Base-by-base conservation (phyloP, 2,113 vertebrate species). In the Charina bottae region DNA sequence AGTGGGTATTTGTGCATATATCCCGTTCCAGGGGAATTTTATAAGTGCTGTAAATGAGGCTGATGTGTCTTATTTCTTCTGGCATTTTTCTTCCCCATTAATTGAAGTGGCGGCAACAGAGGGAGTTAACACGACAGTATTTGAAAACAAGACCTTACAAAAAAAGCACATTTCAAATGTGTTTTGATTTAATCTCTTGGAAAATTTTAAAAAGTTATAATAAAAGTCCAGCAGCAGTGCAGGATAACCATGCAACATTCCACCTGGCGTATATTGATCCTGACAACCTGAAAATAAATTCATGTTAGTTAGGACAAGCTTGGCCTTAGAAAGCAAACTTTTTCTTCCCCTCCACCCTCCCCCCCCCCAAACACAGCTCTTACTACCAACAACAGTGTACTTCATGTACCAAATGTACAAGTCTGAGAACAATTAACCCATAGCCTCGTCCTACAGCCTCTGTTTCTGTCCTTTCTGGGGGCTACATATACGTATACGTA, bases 131-230 rank as follows among this genome's bases (percentile, higher is more conserved):
- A 59, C 24, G 49, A 83, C 42, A 56, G 26, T 62, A 85, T 85
- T 85, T 85, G 83, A 90, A 90, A 90, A 90, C 83, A 54, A 60
- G 42, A 85, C 24, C 46, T 53, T 37, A n/a, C 54, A 24, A 37
- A 42, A 56, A 85, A 64, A 62, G 9, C 24, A 62, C 9, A 33
- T 85, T 85, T 85, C 58, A 59, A 64, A 62, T 62, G 28, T n/a
- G 49, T 49, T 62, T 62, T 85, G n/a, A 94, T 33, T n/a, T 17
- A 90, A 93, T 93, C 87, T 78, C 96, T 96, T 93, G 46, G 83
- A 94, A 96, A 62, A 96, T 91, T 15, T 68, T 72, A 2, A 64
- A 78, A 78, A 42, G 19, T 78, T 37, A 37, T 55, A 96, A 95
- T 92, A 89, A 92, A 72, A 94, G 17, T 85, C 46, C 85, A 83